Conservation (phyloP, 2,113 vertebrate genomes). For the Solea solea region DNA sequence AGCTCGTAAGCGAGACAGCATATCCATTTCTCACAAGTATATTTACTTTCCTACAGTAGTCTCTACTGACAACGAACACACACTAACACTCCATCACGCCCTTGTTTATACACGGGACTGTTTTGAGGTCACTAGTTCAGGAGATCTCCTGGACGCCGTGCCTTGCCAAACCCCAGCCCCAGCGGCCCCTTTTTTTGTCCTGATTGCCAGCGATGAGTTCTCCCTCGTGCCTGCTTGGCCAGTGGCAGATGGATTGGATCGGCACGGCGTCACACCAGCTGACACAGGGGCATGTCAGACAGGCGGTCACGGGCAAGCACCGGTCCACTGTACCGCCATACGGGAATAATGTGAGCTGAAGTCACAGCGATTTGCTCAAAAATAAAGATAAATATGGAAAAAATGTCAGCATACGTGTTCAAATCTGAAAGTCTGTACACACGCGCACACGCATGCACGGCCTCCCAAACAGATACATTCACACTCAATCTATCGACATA, state of each 20-base stretch:
- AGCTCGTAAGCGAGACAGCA: neutral
- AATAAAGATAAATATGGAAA: constrained; percentile 32
- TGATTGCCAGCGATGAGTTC: constrained; percentile 23
- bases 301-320: constrained; percentile 48
- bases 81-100: constrained; percentile 23
- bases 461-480: constrained; percentile 13
- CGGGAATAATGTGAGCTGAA: constrained; percentile 45
- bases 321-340: constrained; percentile 47
- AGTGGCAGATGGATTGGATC: constrained; percentile 74
- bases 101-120: constrained; percentile 40
- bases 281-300: constrained; percentile 67
- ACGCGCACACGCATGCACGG: neutral
- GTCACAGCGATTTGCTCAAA: constrained; percentile 17
- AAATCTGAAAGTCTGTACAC: neutral
- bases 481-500: constrained; percentile 18
- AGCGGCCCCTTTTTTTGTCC: constrained; percentile 41
- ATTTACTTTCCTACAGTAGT: neutral
- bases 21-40: neutral
- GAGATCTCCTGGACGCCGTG: constrained; percentile 30
- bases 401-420: constrained; percentile 13
- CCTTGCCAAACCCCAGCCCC: constrained; percentile 37
- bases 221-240: constrained; percentile 43
- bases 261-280: constrained; percentile 69
- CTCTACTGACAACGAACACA: constrained; percentile 16
- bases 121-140: constrained; percentile 38